Percentiles rank a stretch among this genome's conserved stretches.
Evolutionary conservation across 2,113 vertebrate genomes (phyloP).

Genomic region (Calidris pygmaea): DNA sequence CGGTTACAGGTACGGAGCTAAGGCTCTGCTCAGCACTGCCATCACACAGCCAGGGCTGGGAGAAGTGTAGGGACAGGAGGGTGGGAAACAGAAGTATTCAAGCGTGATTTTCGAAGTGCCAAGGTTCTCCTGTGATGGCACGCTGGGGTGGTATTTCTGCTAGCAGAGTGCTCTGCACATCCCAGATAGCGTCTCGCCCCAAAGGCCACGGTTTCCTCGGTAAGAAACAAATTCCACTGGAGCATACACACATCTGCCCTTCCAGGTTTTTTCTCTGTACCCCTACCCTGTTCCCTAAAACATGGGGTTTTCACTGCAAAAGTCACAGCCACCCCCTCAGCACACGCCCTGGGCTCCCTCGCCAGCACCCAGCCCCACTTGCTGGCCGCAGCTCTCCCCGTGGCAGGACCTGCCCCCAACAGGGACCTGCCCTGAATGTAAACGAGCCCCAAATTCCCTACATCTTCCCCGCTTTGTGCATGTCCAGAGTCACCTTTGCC

Average conservation of each 20-base stretch:
- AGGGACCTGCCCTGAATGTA: not conserved
- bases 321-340: not conserved
- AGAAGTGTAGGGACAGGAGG: not conserved
- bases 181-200: not conserved
- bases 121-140: not conserved
- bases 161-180: not conserved
- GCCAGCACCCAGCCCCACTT: not conserved
- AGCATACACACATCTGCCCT: not conserved
- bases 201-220: not conserved
- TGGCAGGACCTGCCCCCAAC: not conserved
- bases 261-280: not conserved
- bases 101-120: not conserved
- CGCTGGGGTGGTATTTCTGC: not conserved
- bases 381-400: not conserved
- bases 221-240: not conserved
- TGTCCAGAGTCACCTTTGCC: not conserved
- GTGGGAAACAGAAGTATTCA: not conserved
- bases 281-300: not conserved
- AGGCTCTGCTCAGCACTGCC: not conserved
- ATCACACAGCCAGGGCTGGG: not conserved
- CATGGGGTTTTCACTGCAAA: not conserved
- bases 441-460: not conserved
- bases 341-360: not conserved
- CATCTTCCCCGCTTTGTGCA: not conserved
- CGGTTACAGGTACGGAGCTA: accelerated